A percentile compares a stretch with the other conserved stretches of the same genome.
phyloP scores from a whole-genome alignment of 2,113 vertebrate species.

The Harpagus bidentatus region DNA sequence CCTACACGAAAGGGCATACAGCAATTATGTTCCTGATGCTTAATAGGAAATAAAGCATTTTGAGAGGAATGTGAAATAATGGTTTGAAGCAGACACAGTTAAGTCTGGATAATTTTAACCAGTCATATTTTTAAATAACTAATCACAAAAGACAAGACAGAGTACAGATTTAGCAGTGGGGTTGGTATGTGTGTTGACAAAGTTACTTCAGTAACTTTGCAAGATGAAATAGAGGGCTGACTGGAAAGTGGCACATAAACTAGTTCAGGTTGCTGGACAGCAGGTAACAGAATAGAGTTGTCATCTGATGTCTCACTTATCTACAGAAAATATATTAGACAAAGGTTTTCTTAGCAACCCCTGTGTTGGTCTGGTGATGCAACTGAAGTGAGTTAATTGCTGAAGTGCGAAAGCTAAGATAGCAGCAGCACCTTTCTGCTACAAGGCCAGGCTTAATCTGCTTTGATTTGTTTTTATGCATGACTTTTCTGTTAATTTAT shows the following conservation, averaged over 20 bases:
- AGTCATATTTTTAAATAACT: neutral
- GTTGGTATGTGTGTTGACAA: neutral
- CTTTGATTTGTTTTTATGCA: neutral
- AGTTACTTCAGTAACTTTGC: too few species aligned
- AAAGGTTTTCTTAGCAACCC: neutral
- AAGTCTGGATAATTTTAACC: neutral
- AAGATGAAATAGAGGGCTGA: neutral
- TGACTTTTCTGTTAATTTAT: neutral
- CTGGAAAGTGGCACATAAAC: neutral
- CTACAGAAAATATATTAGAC: neutral
- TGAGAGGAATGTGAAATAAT: neutral
- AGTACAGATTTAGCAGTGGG: neutral
- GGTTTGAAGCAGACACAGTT: neutral
- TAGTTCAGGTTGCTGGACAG: neutral
- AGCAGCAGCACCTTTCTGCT: neutral
- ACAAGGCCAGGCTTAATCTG: neutral
- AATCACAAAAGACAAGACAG: neutral
- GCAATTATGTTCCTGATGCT: neutral
- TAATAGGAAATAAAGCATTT: neutral
- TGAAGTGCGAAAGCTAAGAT: neutral
- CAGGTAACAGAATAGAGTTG: neutral
- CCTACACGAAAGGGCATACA: neutral
- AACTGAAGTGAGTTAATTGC: neutral
- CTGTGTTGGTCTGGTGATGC: neutral
- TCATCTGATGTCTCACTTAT: neutral